These are phyloP conservation scores for Enteromius afrohamiltoni DNA, from an alignment of 2,797 vertebrate genomes.

Conservation along the genomic window DNA sequence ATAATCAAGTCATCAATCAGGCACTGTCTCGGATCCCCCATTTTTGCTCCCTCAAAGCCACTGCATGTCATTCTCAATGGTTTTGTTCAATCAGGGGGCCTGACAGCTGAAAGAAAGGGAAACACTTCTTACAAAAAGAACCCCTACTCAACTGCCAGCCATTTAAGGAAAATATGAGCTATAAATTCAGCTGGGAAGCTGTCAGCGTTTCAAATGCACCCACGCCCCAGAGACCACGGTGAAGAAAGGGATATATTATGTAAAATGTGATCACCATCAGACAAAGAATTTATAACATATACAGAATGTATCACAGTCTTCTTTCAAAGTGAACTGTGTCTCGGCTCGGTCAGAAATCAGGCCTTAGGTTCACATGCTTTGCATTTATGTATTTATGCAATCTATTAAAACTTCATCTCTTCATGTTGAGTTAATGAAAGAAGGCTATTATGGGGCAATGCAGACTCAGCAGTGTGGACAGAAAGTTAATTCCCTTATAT, in stretches of 20 bases:
- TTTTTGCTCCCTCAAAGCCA: constrained; percentile 50
- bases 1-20: constrained; percentile 63
- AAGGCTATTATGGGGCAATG: constrained; percentile 56
- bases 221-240: constrained; percentile 14
- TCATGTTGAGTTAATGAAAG: constrained; percentile 47
- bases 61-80: constrained; percentile 51
- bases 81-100: constrained; percentile 53
- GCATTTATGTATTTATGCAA: constrained; percentile 50
- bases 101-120: constrained; percentile 60
- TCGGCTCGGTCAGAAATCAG: constrained; percentile 28
- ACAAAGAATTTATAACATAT: constrained; percentile 1
- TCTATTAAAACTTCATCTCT: constrained; percentile 41
- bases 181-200: constrained; percentile 25
- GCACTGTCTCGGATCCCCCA: constrained; percentile 41
- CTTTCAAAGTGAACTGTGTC: not conserved
- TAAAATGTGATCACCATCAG: constrained; percentile 6
- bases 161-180: constrained; percentile 43
- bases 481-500: constrained; percentile 51
- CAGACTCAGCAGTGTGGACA: constrained; percentile 55
- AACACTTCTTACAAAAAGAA: constrained; percentile 53
- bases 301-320: not conserved
- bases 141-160: constrained; percentile 48
- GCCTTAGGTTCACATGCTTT: constrained; percentile 50
- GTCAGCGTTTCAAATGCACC: constrained; percentile 38
- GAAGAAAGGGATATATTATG: constrained; percentile 24